A percentile compares a stretch with the other conserved stretches of the same genome.
These are phyloP conservation scores for Macquaria ambigua DNA, from an alignment of 2,113 vertebrate species.

Conservation along the genomic window DNA sequence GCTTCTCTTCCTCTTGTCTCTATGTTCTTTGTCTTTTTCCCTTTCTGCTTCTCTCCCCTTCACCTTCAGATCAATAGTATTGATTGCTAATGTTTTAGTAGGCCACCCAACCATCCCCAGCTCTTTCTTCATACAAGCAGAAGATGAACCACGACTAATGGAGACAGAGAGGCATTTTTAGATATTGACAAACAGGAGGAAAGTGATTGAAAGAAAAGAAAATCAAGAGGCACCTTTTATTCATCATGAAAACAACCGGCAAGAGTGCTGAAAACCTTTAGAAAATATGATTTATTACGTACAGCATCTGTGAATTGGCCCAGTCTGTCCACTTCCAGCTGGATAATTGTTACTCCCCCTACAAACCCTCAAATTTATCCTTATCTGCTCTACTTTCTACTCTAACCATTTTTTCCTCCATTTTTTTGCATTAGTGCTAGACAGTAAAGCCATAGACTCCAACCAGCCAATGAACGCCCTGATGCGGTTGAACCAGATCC, in stretches of 20 bases:
- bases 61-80: constrained; percentile 75
- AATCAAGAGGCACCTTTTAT: constrained; percentile 42
- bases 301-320: constrained; percentile 19
- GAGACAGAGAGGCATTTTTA: constrained; percentile 65
- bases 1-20: constrained; percentile 28
- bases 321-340: constrained; percentile 23
- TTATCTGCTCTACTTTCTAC: constrained; percentile 18
- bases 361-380: constrained; percentile 15
- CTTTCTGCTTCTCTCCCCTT: constrained; percentile 21
- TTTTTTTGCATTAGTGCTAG: constrained; percentile 87
- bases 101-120: constrained; percentile 61
- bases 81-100: constrained; percentile 77
- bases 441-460: constrained; percentile 99
- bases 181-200: constrained; percentile 56
- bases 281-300: constrained; percentile 44
- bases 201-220: constrained; percentile 51
- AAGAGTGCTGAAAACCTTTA: constrained; percentile 22
- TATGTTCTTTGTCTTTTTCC: constrained; percentile 9
- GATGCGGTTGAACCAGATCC: constrained; percentile 99
- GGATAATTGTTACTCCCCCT: constrained; percentile 29
- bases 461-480: constrained; percentile 97
- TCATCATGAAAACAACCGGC: constrained; percentile 49
- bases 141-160: constrained; percentile 64
- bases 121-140: constrained; percentile 61
- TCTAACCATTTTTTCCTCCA: constrained; percentile 1